Evolutionary conservation across 1,140 invertebrate species (phyloP), one percentile per base, ranked within the genome.

Genomic region (Trichoplusia ni): DNA sequence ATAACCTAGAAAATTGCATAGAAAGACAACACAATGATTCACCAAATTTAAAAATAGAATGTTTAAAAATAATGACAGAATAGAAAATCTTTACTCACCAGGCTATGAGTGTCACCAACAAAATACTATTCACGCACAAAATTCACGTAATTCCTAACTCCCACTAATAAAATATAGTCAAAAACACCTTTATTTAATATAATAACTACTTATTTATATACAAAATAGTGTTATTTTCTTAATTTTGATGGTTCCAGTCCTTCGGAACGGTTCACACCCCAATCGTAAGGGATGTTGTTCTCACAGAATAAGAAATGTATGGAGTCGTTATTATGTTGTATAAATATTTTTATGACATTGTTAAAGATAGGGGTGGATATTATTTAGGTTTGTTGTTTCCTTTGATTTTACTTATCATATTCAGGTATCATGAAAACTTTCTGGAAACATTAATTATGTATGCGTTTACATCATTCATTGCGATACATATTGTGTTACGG

Each of bases 181-280:
- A 46, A 11, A 6, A 35, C 18, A 59, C 4, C 25, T 33, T 46
- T 59, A 33, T 67, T 66, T 56, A 46, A 33, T 27, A 49, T 67
- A 66, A 54, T 9, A 6, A 16, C 25, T 61, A 59, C n/a, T 58
- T 63, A 60, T 65, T 72, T 64, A 73, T 73, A 67, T 69, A 54
- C 54, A 69, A 54, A 44, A 51, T 67, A 42, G 54, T 72, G 67
- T 77, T 77, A 76, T 82, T 75, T 79, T 79, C 79, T 81, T 79
- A 81, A 79, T 79, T 82, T 83, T 75, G 76, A 61, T 76, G 71
- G 71, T 75, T 66, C 66, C 58, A 76, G 75, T 75, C 75, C 75
- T 80, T 76, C 67, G 67, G 65, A 69, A 71, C 66, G 62, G 84
- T 83, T 82, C 83, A 84, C 85, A 86, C 85, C 83, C 85, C 79